These are phyloP conservation scores for Argyresthia goedartella DNA, from an alignment of 2,888 invertebrate genomes.

Conservation along the genomic window DNA sequence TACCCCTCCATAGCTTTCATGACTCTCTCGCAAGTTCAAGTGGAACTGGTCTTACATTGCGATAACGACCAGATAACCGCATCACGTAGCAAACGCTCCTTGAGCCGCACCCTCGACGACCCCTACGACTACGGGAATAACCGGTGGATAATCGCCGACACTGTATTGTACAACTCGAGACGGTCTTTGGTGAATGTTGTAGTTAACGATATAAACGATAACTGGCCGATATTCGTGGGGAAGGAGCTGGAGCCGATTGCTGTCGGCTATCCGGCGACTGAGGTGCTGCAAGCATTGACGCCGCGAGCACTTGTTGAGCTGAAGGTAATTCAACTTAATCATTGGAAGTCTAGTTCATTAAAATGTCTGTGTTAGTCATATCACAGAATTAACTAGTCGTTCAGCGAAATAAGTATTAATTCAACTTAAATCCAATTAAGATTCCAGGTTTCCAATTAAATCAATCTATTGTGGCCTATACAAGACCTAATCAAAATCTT, in stretches of 20 bases:
- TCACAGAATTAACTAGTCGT: too few relatives aligned
- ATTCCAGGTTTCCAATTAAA: too few relatives aligned
- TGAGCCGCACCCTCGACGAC: slow-evolving; percentile 23
- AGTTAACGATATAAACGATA: slow-evolving; percentile 68
- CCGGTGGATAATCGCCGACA: slow-evolving; percentile 50
- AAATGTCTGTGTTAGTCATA: too few relatives aligned
- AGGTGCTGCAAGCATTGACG: slow-evolving; percentile 41
- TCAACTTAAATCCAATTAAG: too few relatives aligned
- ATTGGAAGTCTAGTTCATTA: too few relatives aligned
- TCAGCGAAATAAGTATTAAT: too few relatives aligned
- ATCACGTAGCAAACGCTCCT: slow-evolving; percentile 33
- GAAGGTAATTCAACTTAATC: slow-evolving; percentile 40
- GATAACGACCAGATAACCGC: slow-evolving; percentile 19
- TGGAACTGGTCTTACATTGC: slow-evolving; percentile 47
- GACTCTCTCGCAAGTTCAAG: slow-evolving; percentile 58
- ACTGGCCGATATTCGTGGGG: slow-evolving; percentile 51
- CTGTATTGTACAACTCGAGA: slow-evolving; percentile 41
- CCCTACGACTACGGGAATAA: slow-evolving; percentile 45
- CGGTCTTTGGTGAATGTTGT: slow-evolving; percentile 56
- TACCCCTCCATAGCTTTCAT: slow-evolving; percentile 53
- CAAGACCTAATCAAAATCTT: too few relatives aligned
- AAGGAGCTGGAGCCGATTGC: slow-evolving; percentile 41
- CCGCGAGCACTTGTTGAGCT: slow-evolving; percentile 54
- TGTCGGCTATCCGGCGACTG: slow-evolving; percentile 55
- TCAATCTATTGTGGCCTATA: too few relatives aligned